phyloP scores from a whole-genome alignment of 1,140 invertebrate genomes.

The Sitodiplosis mosellana region DNA sequence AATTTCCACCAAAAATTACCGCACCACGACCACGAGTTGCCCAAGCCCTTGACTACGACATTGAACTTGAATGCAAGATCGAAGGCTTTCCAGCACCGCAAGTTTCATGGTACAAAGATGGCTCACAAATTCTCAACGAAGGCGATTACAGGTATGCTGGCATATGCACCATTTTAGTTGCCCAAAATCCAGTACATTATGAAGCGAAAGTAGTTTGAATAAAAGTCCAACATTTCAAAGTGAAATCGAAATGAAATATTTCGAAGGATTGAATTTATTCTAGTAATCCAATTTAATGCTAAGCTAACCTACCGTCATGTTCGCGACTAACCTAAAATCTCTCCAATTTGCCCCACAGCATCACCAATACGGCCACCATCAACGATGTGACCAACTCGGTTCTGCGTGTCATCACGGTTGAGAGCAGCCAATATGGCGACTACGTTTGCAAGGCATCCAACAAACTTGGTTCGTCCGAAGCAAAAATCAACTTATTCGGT shows the following conservation, averaged over 20 bases:
- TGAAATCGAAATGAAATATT: conserved; percentile 5
- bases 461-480: conserved; percentile 48
- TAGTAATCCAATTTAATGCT: not conserved
- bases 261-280: not conserved
- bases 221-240: not conserved
- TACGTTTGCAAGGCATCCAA: conserved; percentile 60
- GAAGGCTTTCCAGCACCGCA: conserved; percentile 65
- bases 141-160: conserved; percentile 37
- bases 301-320: not conserved
- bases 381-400: conserved; percentile 65
- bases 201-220: not conserved
- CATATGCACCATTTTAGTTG: not conserved
- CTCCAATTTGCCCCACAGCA: conserved; percentile 23
- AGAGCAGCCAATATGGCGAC: conserved; percentile 56
- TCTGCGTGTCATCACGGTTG: conserved; percentile 53
- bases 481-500: conserved; percentile 43
- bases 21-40: conserved; percentile 46
- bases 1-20: conserved; percentile 55
- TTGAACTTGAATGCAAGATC: conserved; percentile 63
- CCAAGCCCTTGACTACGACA: conserved; percentile 60
- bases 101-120: conserved; percentile 57
- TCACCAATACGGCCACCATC: conserved; percentile 57
- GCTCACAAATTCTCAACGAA: conserved; percentile 45
- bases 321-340: not conserved
- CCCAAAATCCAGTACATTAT: not conserved